Conservation (phyloP, 2,113 vertebrate species). For the Chloropsis hardwickii region DNA sequence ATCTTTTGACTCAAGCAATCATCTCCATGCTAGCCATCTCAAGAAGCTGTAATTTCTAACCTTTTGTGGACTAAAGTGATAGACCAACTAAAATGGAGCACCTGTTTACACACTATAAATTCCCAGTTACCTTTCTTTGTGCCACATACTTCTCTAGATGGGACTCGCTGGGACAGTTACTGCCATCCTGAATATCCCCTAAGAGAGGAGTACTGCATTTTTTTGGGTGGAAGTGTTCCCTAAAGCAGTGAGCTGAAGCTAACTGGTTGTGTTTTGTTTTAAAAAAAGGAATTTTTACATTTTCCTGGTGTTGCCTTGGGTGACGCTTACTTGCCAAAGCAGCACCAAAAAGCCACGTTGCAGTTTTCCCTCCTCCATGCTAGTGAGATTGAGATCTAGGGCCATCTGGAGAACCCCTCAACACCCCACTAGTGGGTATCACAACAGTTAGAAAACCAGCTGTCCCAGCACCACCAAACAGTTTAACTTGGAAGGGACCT, state of each 20-base stretch:
- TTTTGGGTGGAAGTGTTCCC: rapidly evolving
- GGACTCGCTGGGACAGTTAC: rapidly evolving
- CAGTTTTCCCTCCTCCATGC: background rate
- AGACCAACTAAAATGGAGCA: background rate
- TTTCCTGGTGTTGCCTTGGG: background rate
- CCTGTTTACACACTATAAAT: background rate
- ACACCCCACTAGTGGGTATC: no score
- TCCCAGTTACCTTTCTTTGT: no score
- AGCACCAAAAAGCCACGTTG: background rate
- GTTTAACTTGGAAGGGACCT: background rate
- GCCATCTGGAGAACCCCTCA: background rate
- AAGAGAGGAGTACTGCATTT: background rate
- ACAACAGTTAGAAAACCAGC: no score
- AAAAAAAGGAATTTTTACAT: no score
- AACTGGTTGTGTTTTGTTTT: background rate
- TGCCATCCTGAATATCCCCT: background rate
- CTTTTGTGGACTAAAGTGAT: background rate
- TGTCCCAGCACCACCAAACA: background rate
- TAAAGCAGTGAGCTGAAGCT: background rate
- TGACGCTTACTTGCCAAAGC: no score
- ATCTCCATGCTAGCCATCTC: background rate
- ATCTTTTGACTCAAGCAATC: background rate
- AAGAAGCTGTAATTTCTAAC: background rate
- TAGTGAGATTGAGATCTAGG: background rate
- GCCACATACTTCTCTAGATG: background rate